phyloP scores from a whole-genome alignment of 2,797 vertebrate species.

The Anas capensis region DNA sequence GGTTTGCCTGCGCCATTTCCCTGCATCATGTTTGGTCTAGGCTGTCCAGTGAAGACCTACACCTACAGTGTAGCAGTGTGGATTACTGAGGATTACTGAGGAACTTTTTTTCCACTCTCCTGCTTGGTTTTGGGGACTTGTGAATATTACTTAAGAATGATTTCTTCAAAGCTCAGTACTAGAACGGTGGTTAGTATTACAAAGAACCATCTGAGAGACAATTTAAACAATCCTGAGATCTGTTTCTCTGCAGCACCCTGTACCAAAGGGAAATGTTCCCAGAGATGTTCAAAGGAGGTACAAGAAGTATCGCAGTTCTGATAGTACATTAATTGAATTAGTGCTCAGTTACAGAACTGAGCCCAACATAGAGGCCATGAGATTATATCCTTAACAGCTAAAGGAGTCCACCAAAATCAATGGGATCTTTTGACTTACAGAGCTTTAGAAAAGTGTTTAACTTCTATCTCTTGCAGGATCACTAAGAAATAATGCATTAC shows the following conservation, averaged over 20 bases:
- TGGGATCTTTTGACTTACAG: neutral
- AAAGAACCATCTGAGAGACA: neutral
- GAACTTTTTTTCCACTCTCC: neutral
- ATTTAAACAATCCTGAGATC: neutral
- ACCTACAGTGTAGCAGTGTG: too few relatives aligned
- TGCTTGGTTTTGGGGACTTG: rapidly evolving
- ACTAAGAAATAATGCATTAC: neutral
- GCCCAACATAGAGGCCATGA: neutral
- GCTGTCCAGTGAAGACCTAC: neutral
- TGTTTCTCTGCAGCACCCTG: neutral
- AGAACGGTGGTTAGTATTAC: neutral
- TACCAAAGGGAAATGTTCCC: neutral
- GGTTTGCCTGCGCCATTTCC: neutral
- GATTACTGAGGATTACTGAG: neutral
- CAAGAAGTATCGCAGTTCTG: neutral
- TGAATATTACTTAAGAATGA: neutral
- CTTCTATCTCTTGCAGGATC: neutral
- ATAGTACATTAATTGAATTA: neutral
- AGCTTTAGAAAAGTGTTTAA: neutral
- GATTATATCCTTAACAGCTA: neutral
- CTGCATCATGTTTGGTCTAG: neutral
- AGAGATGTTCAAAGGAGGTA: neutral
- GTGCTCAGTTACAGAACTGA: neutral
- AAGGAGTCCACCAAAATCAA: neutral
- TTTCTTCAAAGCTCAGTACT: neutral